Evolutionary conservation across 1,140 invertebrate genomes (phyloP).

Genomic region (Aleiodes sp.): DNA sequence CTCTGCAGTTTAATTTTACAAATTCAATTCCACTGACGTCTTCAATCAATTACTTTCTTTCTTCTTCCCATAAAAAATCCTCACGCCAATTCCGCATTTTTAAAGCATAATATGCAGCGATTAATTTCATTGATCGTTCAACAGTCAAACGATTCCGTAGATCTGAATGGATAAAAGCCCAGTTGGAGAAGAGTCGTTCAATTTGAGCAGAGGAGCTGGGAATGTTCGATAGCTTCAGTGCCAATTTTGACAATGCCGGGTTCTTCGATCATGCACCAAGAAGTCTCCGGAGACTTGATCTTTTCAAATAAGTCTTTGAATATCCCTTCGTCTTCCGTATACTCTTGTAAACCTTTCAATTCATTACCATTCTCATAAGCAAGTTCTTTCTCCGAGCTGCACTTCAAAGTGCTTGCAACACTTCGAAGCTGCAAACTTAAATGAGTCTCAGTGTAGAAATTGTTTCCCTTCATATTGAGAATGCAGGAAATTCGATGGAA

Average conservation of each 20-base stretch:
- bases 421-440: not conserved
- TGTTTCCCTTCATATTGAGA: slow-evolving; percentile 9
- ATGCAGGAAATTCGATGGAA: slow-evolving; percentile 29
- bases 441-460: not conserved
- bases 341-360: not conserved
- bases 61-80: slow-evolving; percentile 23
- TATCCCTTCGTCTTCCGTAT: not conserved
- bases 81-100: too few relatives aligned
- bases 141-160: slow-evolving; percentile 21
- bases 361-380: not conserved
- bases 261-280: not conserved
- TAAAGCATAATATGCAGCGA: slow-evolving; percentile 16
- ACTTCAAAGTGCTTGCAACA: not conserved
- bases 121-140: slow-evolving; percentile 13
- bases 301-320: not conserved
- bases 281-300: not conserved
- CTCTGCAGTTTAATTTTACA: too few relatives aligned
- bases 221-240: slow-evolving; percentile 6
- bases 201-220: slow-evolving; percentile 14
- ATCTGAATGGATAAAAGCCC: slow-evolving; percentile 22
- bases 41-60: too few relatives aligned
- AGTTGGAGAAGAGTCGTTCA: slow-evolving; percentile 11
- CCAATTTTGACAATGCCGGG: slow-evolving; percentile 2
- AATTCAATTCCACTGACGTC: too few relatives aligned
- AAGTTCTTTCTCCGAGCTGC: not conserved